A percentile compares a stretch with the other conserved stretches of the same genome.
Evolutionary conservation across 1,140 invertebrate genomes (phyloP).

Genomic region (Zelostemma sp.): DNA sequence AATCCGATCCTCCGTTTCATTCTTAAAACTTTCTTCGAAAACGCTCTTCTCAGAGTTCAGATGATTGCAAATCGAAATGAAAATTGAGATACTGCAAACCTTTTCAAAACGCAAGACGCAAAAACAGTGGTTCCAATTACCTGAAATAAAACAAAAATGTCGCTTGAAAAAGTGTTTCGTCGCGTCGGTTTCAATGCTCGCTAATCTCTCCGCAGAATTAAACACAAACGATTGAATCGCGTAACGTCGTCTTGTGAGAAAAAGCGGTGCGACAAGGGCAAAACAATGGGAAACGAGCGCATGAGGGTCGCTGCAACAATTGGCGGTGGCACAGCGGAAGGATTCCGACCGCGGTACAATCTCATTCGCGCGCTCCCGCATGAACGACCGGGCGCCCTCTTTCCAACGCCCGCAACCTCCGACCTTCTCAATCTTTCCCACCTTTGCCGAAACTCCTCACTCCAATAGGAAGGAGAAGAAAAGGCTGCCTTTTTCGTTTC

Average conservation of each 20-base stretch:
- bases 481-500: constrained; percentile 19
- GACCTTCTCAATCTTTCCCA: constrained; percentile 41
- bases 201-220: neutral
- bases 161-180: neutral
- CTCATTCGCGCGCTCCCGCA: constrained; percentile 62
- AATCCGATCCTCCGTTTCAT: constrained; percentile 18
- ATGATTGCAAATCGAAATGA: too few species aligned
- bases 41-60: too few species aligned
- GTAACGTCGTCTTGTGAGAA: constrained; percentile 44
- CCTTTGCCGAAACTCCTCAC: constrained; percentile 14
- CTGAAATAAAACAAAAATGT: constrained; percentile 31
- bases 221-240: constrained; percentile 27
- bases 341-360: constrained; percentile 52
- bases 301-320: constrained; percentile 55
- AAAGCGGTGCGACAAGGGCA: constrained; percentile 51
- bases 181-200: neutral
- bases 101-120: too few species aligned
- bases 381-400: constrained; percentile 45
- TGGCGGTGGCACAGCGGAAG: constrained; percentile 48
- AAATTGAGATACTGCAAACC: too few species aligned
- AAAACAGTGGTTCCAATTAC: constrained; percentile 28
- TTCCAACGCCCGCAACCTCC: constrained; percentile 32
- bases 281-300: constrained; percentile 54
- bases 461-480: constrained; percentile 5
- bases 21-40: neutral